Evolutionary conservation across 1,140 invertebrate species (phyloP).

Genomic region (Neuroterus valhalla): DNA sequence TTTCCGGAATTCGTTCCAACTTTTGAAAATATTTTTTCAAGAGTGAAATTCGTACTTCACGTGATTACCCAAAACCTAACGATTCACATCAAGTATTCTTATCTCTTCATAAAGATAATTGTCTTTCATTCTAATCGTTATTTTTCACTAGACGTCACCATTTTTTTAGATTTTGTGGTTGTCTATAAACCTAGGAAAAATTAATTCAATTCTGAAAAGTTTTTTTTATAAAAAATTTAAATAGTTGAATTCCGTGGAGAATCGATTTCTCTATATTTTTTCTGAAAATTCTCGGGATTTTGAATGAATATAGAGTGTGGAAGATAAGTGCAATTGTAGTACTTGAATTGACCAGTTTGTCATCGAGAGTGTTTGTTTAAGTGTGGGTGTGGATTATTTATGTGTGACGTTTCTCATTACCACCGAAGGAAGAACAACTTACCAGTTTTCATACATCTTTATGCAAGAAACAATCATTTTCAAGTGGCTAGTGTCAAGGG

Average conservation of each 20-base stretch:
- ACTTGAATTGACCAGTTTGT: background rate
- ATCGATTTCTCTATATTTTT: background rate
- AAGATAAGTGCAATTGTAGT: background rate
- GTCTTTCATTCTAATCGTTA: background rate
- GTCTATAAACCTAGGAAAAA: background rate
- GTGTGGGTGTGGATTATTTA: constrained; percentile 6
- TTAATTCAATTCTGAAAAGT: background rate
- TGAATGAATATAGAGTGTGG: background rate
- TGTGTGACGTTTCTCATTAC: background rate
- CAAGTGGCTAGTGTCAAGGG: background rate
- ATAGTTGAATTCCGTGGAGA: background rate
- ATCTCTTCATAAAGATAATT: constrained; percentile 18
- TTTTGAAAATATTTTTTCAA: background rate
- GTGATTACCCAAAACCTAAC: background rate
- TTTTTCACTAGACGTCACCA: constrained; percentile 2
- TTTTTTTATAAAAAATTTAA: background rate
- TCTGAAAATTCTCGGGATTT: background rate
- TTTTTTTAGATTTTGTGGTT: background rate
- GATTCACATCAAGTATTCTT: background rate
- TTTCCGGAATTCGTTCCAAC: no score
- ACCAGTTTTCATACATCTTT: background rate
- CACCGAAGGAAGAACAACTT: constrained; percentile 1
- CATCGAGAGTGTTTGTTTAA: constrained; percentile 3
- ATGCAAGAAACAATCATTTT: background rate
- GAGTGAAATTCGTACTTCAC: background rate